These are phyloP conservation scores for Galaxias olidus DNA, from an alignment of 2,797 vertebrate genomes.

Conservation along the genomic window DNA sequence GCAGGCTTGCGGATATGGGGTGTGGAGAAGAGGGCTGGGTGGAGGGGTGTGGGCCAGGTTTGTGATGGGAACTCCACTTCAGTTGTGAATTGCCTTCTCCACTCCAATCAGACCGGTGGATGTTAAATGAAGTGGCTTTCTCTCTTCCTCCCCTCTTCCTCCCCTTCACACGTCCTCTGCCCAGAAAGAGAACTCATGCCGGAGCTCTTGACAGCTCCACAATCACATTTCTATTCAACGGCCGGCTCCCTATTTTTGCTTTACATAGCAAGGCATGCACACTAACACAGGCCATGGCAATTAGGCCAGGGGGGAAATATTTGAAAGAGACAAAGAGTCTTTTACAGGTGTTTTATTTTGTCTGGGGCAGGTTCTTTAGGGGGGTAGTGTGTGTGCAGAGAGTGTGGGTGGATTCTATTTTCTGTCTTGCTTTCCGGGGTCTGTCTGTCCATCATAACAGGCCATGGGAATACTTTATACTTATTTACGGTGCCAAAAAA, in stretches of 20 bases:
- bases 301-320: slow-evolving; percentile 92
- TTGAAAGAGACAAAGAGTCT: slow-evolving; percentile 89
- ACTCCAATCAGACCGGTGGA: slow-evolving; percentile 99
- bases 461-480: no score
- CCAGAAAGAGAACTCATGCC: slow-evolving; percentile 97
- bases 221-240: slow-evolving; percentile 99
- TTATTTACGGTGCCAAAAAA: no score
- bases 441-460: slow-evolving; percentile 16
- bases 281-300: slow-evolving; percentile 90
- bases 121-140: slow-evolving; percentile 99
- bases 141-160: slow-evolving; percentile 81
- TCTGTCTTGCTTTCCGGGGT: slow-evolving; percentile 66
- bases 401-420: slow-evolving; percentile 85
- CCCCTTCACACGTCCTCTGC: slow-evolving; percentile 91
- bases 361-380: slow-evolving; percentile 56
- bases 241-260: slow-evolving; percentile 94
- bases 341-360: slow-evolving; percentile 83
- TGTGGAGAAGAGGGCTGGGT: neutral
- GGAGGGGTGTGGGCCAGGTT: slow-evolving; percentile 40
- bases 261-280: slow-evolving; percentile 88
- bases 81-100: slow-evolving; percentile 97
- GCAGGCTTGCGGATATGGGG: slow-evolving; percentile 81
- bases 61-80: slow-evolving; percentile 94
- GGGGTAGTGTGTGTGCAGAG: slow-evolving; percentile 78
- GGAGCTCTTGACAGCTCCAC: slow-evolving; percentile 99